Evolutionary conservation across 2,113 vertebrate species (phyloP).

Genomic region (Misgurnus anguillicaudatus): DNA sequence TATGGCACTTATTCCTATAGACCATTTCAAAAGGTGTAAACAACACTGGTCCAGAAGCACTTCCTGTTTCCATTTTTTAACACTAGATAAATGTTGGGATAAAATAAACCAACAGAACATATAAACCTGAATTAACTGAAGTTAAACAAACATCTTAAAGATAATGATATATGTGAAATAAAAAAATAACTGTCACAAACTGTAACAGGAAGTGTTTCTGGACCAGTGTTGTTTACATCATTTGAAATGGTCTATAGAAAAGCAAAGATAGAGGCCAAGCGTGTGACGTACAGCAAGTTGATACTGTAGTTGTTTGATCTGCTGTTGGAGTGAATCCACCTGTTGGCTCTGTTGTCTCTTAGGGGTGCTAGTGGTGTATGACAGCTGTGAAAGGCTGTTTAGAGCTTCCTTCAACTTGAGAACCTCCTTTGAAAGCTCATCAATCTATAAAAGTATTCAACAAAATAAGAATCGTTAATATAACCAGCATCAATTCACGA

Average conservation of each 20-base stretch:
- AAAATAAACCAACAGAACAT: no score
- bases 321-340: conserved; percentile 87
- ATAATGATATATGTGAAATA: no score
- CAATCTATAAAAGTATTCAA: conserved; percentile 76
- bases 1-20: not conserved
- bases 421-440: conserved; percentile 93
- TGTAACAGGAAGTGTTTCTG: no score
- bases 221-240: no score
- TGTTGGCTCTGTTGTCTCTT: conserved; percentile 86
- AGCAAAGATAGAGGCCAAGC: not conserved
- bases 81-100: no score
- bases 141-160: no score
- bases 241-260: no score
- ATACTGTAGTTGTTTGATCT: conserved; percentile 92
- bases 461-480: not conserved
- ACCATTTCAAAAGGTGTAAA: no score
- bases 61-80: no score
- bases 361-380: conserved; percentile 80
- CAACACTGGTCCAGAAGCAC: no score
- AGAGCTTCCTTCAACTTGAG: conserved; percentile 91
- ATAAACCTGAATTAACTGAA: no score
- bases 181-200: no score
- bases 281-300: conserved; percentile 85
- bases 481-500: not conserved
- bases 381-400: conserved; percentile 96